Evolutionary conservation across 2,797 vertebrate genomes (phyloP).

Genomic region (Mustela erminea): DNA sequence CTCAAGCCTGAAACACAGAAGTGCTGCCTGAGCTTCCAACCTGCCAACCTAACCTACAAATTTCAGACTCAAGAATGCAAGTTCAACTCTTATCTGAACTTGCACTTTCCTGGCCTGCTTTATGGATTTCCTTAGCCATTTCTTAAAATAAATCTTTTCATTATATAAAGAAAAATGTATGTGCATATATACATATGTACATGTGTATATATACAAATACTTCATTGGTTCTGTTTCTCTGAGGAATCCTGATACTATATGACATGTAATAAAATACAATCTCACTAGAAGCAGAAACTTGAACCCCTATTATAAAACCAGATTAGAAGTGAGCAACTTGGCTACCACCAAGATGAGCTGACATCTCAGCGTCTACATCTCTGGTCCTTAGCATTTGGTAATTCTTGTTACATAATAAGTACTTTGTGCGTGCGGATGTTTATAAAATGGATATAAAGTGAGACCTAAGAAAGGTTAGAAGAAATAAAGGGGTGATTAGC

Average conservation of each 20-base stretch:
- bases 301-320: not conserved
- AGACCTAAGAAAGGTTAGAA: not conserved
- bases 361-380: not conserved
- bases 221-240: not conserved
- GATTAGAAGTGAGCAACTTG: not conserved
- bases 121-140: not conserved
- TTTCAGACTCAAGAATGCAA: not conserved
- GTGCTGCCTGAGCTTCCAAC: not conserved
- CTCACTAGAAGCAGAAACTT: not conserved
- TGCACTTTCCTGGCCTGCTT: not conserved
- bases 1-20: not conserved
- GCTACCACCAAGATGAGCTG: not conserved
- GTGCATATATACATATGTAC: not conserved
- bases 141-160: not conserved
- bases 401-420: not conserved
- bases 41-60: not conserved
- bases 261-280: not conserved
- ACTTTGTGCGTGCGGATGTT: not conserved
- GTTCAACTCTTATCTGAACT: not conserved
- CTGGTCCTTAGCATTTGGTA: not conserved
- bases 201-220: rapidly evolving
- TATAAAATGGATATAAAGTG: not conserved
- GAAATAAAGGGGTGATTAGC: not conserved
- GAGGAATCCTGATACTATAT: not conserved
- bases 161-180: not conserved